Evolutionary conservation across 1,140 invertebrate genomes (phyloP), one percentile per base, ranked within the genome.

Genomic region (Druon quercuslanigerum): DNA sequence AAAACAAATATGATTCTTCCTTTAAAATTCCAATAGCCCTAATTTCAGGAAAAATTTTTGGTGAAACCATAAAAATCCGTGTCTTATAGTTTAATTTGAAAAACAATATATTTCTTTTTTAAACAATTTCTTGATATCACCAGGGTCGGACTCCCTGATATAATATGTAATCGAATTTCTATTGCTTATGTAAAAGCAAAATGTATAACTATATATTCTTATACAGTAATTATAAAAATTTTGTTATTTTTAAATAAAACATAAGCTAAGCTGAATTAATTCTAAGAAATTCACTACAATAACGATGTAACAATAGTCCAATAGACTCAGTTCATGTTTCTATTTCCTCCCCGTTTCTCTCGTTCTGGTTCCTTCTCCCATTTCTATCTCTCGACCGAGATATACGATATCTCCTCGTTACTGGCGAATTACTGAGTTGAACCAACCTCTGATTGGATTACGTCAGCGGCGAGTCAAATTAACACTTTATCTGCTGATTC

Each of bases 401-500:
- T 66, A 66, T 66, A 66, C 60, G 60, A 66, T 66, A 66, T 66
- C 60, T 66, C 40, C 60, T 66, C 60, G 60, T 66, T 66, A 66
- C 60, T 66, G 60, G 33, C 60, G 60, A 66, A 40, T 66, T 66
- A 66, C 60, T 66, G 60, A 66, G 60, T 66, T 66, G 14, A 66
- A 66, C 60, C 60, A 66, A 66, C 60, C 60, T 40, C 60, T 66
- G 60, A 66, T 66, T 66, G 60, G 60, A 66, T 66, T 66, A 66
- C 60, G 60, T 66, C 60, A 66, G 60, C 60, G 60, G 60, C 60
- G 60, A 66, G 60, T 66, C 60, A 33, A 66, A 66, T 66, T 66
- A 66, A 66, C 60, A 66, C 60, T 66, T 66, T 66, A 66, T 66
- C 60, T 66, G 60, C 60, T 66, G 60, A 66, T 66, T 66, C 60